These are phyloP conservation scores for Lamproptera curius DNA, from an alignment of 2,888 invertebrate species.

Conservation along the genomic window DNA sequence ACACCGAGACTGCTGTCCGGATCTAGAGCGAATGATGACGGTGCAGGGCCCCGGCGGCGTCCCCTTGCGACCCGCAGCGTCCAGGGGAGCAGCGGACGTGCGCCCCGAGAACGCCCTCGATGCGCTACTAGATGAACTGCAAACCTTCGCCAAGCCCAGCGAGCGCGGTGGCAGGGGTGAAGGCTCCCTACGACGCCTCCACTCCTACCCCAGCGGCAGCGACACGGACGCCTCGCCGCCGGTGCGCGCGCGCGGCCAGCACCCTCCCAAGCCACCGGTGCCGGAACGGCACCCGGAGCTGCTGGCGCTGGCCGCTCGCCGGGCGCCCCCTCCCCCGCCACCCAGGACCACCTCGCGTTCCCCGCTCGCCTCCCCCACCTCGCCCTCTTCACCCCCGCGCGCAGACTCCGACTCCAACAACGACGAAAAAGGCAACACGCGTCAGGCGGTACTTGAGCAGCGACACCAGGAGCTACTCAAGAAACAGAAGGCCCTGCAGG, in stretches of 20 bases:
- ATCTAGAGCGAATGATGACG: constrained; percentile 64
- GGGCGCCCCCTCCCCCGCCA: constrained; percentile 93
- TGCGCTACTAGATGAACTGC: constrained; percentile 95
- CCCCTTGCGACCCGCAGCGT: constrained; percentile 42
- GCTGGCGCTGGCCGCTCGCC: constrained; percentile 83
- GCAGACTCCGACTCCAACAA: constrained; percentile 55
- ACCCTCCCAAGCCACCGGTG: constrained; percentile 85
- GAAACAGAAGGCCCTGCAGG: constrained; percentile 92
- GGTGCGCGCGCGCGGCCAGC: constrained; percentile 80
- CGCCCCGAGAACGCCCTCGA: constrained; percentile 98
- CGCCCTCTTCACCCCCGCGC: constrained; percentile 80
- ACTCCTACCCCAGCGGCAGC: constrained; percentile 91
- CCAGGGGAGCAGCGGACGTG: constrained; percentile 49
- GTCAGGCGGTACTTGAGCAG: constrained; percentile 89
- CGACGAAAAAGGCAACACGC: constrained; percentile 47
- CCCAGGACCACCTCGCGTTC: constrained; percentile 94
- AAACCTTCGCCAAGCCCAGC: constrained; percentile 89
- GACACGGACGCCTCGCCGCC: constrained; percentile 89
- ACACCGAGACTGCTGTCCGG: too few relatives aligned
- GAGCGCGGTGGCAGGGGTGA: constrained; percentile 68
- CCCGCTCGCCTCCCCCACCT: constrained; percentile 90
- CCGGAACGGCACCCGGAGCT: constrained; percentile 90
- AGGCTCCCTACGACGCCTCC: constrained; percentile 84
- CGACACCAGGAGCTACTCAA: constrained; percentile 92
- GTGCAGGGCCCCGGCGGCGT: constrained; percentile 63